Conservation (phyloP, 2,113 vertebrate species). For the Phalacrocorax carbo region DNA sequence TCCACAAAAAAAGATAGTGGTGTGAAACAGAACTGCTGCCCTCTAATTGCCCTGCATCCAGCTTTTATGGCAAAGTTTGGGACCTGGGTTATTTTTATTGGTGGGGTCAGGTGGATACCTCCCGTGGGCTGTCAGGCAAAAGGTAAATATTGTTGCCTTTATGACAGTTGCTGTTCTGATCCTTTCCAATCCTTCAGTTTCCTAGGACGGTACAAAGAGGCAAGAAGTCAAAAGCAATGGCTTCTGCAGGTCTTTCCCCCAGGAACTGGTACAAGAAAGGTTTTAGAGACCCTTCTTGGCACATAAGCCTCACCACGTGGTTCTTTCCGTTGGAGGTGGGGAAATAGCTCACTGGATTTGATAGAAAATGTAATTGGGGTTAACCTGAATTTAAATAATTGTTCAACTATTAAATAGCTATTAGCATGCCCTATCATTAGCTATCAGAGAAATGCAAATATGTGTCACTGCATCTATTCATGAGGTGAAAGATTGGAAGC, state of each 20-base stretch:
- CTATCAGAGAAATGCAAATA: conserved; percentile 50
- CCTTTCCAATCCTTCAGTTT: background rate
- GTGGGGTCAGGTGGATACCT: background rate
- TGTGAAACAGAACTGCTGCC: background rate
- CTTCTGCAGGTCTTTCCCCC: background rate
- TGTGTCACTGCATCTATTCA: background rate
- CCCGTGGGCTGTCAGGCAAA: background rate
- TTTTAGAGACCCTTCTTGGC: background rate
- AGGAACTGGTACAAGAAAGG: background rate
- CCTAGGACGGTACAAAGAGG: background rate
- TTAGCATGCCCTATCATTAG: conserved; percentile 36
- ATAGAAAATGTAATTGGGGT: conserved; percentile 7
- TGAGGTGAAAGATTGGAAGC: background rate
- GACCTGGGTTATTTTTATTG: background rate
- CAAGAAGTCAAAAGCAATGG: background rate
- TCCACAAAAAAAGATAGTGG: background rate
- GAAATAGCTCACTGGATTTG: background rate
- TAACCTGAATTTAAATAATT: conserved; percentile 41
- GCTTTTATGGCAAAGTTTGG: background rate
- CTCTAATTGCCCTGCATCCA: background rate
- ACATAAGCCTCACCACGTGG: background rate
- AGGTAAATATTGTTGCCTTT: background rate
- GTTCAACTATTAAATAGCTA: conserved; percentile 13
- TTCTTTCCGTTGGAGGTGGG: background rate
- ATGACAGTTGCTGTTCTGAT: background rate